Evolutionary conservation across 2,113 vertebrate species (phyloP).

Genomic region (Brachyhypopomus occidentalis): DNA sequence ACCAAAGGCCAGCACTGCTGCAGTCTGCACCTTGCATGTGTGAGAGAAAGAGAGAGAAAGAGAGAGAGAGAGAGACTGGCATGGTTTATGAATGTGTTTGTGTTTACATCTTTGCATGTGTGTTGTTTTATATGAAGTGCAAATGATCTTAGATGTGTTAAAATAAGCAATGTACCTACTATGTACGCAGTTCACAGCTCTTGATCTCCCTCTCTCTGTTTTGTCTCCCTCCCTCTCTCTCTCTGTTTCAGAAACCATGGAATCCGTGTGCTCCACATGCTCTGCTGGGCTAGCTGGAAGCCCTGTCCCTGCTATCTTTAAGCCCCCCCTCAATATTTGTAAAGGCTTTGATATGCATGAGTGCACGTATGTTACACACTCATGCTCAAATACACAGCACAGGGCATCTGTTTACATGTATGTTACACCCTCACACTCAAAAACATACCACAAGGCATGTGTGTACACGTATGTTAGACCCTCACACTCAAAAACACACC

Average conservation of each 20-base stretch:
- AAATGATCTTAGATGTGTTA: background rate
- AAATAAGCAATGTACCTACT: background rate
- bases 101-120: constrained; percentile 22
- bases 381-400: constrained; percentile 4
- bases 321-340: background rate
- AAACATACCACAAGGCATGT: background rate
- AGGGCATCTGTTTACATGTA: no score
- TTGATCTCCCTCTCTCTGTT: background rate
- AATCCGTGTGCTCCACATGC: background rate
- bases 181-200: background rate
- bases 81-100: background rate
- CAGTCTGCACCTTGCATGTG: constrained; percentile 2
- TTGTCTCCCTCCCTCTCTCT: background rate
- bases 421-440: no score
- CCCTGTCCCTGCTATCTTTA: background rate
- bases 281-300: background rate
- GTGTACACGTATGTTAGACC: background rate
- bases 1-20: constrained; percentile 39
- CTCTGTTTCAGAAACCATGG: background rate
- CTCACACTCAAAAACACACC: constrained; percentile 13
- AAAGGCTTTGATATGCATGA: background rate
- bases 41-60: background rate
- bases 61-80: background rate
- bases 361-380: background rate
- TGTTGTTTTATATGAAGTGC: constrained; percentile 13